Evolutionary conservation across 1,140 invertebrate genomes (phyloP).

Genomic region (Aphelenchoides besseyi): DNA sequence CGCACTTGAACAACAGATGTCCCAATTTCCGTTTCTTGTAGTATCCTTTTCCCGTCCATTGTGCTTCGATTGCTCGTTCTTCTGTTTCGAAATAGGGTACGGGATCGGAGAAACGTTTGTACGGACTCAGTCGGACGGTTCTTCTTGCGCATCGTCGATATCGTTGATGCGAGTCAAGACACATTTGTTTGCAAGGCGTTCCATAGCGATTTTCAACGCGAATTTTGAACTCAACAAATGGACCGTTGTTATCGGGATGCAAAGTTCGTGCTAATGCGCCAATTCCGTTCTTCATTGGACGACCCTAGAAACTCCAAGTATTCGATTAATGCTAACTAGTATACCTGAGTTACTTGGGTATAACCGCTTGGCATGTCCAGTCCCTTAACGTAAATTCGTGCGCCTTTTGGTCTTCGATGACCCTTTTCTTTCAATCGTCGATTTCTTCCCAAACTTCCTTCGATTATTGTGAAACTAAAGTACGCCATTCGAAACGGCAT

Average conservation of each 20-base stretch:
- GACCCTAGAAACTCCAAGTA: slow-evolving; percentile 22
- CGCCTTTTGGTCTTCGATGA: slow-evolving; percentile 20
- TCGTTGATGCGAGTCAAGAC: slow-evolving; percentile 26
- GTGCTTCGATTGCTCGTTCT: slow-evolving; percentile 22
- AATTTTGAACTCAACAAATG: slow-evolving; percentile 42
- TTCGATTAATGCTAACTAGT: slow-evolving; percentile 14
- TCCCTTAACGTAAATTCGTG: slow-evolving; percentile 34
- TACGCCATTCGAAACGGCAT: slow-evolving; percentile 41
- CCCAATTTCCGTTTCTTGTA: slow-evolving; percentile 32
- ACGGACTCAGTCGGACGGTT: slow-evolving; percentile 32
- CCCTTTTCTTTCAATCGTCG: slow-evolving; percentile 13
- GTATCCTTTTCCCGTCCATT: slow-evolving; percentile 37
- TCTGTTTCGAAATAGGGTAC: slow-evolving; percentile 30
- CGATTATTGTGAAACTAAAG: slow-evolving; percentile 36
- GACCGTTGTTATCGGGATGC: slow-evolving; percentile 30
- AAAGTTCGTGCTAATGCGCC: slow-evolving; percentile 29
- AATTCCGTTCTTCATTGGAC: slow-evolving; percentile 17
- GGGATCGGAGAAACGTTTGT: slow-evolving; percentile 35
- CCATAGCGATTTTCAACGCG: slow-evolving; percentile 38
- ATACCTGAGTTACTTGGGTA: slow-evolving; percentile 41
- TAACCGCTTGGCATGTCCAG: slow-evolving; percentile 39
- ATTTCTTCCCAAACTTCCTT: slow-evolving; percentile 27
- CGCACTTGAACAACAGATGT: slow-evolving; percentile 42
- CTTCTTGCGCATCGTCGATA: slow-evolving; percentile 34
- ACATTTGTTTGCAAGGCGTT: slow-evolving; percentile 40